A percentile compares a stretch with the other conserved stretches of the same genome.
Conservation (phyloP, 1,140 invertebrate genomes). For the Hesperophylax magnus region DNA sequence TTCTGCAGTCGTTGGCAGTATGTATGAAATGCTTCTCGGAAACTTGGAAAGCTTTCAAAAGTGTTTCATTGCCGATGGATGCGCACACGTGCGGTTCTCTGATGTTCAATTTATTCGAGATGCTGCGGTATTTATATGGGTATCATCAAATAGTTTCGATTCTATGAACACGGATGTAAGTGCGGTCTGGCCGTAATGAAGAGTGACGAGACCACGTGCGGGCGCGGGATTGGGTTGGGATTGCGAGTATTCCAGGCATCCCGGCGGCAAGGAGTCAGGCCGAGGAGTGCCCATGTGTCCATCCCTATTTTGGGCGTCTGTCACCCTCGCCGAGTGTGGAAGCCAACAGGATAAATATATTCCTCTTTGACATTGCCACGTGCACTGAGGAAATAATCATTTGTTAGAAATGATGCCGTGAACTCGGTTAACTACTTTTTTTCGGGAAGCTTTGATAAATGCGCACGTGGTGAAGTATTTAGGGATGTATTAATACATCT, state of each 20-base stretch:
- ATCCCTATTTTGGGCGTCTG: constrained; percentile 47
- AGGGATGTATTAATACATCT: constrained; percentile 10
- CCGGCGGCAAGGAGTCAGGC: constrained; percentile 2
- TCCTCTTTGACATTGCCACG: constrained; percentile 38
- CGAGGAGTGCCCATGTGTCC: constrained; percentile 29
- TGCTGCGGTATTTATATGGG: not conserved
- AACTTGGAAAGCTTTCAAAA: too few relatives aligned
- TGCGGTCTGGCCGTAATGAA: not conserved
- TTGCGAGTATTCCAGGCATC: not conserved
- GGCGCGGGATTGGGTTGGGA: not conserved
- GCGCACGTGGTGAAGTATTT: constrained; percentile 32
- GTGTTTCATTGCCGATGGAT: too few relatives aligned
- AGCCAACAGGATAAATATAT: constrained; percentile 37
- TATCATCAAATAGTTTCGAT: constrained; percentile 11
- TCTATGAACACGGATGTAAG: not conserved
- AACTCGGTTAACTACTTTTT: constrained; percentile 17
- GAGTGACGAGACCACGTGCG: constrained; percentile 28
- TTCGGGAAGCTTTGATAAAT: constrained; percentile 35
- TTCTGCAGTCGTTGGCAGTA: too few relatives aligned
- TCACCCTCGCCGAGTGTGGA: constrained; percentile 40
- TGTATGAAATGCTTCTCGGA: too few relatives aligned
- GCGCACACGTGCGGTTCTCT: constrained; percentile 13
- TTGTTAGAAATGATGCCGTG: constrained; percentile 36
- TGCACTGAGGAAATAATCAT: constrained; percentile 41
- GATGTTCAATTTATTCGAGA: not conserved